Evolutionary conservation across 2,888 invertebrate genomes (phyloP).

Genomic region (Drosophila atroscutellata): DNA sequence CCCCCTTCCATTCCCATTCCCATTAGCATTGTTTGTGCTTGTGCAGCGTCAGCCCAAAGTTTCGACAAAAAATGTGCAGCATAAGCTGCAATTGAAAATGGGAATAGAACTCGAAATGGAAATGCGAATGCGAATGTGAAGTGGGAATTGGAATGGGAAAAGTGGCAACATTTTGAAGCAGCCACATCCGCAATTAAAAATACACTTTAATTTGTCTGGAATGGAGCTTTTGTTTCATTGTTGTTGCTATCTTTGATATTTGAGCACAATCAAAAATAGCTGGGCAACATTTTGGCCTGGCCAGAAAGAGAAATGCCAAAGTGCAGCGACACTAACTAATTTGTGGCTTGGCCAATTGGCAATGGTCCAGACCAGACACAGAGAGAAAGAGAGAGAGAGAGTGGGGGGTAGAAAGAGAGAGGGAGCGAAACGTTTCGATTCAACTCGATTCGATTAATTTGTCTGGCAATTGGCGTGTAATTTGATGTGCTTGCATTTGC

Average conservation of each 20-base stretch:
- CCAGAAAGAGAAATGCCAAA: conserved; percentile 62
- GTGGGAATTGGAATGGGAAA: background rate
- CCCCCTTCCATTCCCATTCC: background rate
- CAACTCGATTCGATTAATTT: conserved; percentile 59
- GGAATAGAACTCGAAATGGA: conserved; percentile 16
- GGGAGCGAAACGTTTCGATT: background rate
- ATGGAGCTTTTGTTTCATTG: conserved; percentile 23
- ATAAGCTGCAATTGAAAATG: conserved; percentile 33
- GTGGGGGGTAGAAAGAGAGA: background rate
- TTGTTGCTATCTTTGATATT: conserved; percentile 33
- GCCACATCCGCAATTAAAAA: conserved; percentile 57
- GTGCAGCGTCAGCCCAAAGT: conserved; percentile 47
- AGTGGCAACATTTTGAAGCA: background rate
- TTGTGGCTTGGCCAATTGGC: conserved; percentile 43
- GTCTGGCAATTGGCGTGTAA: conserved; percentile 54
- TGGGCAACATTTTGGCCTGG: background rate
- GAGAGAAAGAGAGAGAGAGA: background rate
- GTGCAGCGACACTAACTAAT: conserved; percentile 66
- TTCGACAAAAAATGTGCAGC: conserved; percentile 25
- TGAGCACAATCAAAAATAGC: conserved; percentile 39
- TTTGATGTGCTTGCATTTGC: conserved; percentile 46
- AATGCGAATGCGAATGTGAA: background rate
- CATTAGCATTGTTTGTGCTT: conserved; percentile 46
- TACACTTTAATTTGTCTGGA: conserved; percentile 35
- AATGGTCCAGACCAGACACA: conserved; percentile 30